phyloP scores from a whole-genome alignment of 1,140 invertebrate genomes.

The Drosophila obscura region DNA sequence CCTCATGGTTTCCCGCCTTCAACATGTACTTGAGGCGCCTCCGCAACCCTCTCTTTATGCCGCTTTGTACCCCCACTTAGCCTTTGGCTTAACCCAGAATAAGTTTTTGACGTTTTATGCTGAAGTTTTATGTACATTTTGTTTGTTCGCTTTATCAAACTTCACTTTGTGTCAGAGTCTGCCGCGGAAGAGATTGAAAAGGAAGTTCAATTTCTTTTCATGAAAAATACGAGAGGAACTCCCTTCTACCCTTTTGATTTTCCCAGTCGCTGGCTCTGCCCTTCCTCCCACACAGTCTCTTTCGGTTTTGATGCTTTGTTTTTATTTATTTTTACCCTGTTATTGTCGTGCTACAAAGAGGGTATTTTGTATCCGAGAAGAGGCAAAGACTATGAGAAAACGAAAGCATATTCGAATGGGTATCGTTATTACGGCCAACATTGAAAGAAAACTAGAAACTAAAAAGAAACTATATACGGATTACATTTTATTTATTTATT shows the following conservation, averaged over 20 bases:
- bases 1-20: conserved; percentile 39
- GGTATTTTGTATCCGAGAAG: too few species aligned
- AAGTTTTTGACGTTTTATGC: conserved; percentile 48
- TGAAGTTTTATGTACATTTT: conserved; percentile 44
- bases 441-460: too few species aligned
- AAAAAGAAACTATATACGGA: too few species aligned
- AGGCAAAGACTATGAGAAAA: too few species aligned
- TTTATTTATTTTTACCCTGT: too few species aligned
- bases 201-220: conserved; percentile 73
- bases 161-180: conserved; percentile 9
- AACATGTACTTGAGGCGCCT: not conserved
- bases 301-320: conserved; percentile 19
- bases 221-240: not conserved
- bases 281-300: conserved; percentile 2
- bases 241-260: conserved; percentile 24
- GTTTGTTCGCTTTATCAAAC: conserved; percentile 1
- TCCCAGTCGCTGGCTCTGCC: conserved; percentile 13
- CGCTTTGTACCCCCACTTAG: conserved; percentile 21
- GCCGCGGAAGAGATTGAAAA: conserved; percentile 30
- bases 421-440: too few species aligned
- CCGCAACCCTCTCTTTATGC: too few species aligned
- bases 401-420: too few species aligned
- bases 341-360: too few species aligned
- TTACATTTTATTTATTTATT: too few species aligned
- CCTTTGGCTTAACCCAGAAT: conserved; percentile 69